Evolutionary conservation across 2,888 invertebrate species (phyloP).

Genomic region (Coleophora deauratella): DNA sequence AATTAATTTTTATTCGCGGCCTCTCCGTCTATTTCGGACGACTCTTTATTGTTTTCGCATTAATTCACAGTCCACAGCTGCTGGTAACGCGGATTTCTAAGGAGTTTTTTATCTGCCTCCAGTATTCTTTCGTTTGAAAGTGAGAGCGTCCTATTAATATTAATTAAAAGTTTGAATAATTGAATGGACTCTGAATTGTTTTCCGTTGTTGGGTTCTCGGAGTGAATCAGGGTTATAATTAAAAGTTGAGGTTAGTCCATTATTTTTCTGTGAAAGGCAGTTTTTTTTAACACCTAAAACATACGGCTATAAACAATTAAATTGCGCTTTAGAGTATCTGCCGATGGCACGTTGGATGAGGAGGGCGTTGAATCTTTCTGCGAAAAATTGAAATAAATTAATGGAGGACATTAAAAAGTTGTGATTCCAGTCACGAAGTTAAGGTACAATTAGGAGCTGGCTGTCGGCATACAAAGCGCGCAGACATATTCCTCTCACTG

Average conservation of each 20-base stretch:
- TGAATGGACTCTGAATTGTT: constrained; percentile 68
- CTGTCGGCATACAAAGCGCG: constrained; percentile 54
- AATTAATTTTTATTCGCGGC: constrained; percentile 57
- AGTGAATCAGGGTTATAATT: constrained; percentile 62
- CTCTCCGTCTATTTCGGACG: constrained; percentile 56
- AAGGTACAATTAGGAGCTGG: constrained; percentile 55
- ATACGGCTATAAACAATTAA: background rate
- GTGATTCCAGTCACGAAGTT: constrained; percentile 52
- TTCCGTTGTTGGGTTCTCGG: constrained; percentile 55
- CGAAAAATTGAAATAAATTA: constrained; percentile 7
- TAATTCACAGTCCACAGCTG: constrained; percentile 70
- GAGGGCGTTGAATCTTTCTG: too few species aligned
- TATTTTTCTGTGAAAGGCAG: constrained; percentile 56
- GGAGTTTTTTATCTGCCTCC: constrained; percentile 67
- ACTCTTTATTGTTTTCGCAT: constrained; percentile 69
- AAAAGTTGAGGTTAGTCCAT: constrained; percentile 53
- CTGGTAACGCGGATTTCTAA: constrained; percentile 65
- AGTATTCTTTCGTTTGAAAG: constrained; percentile 68
- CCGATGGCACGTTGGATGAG: too few species aligned
- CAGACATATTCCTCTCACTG: constrained; percentile 41
- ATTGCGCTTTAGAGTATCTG: too few species aligned
- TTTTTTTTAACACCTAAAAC: constrained; percentile 27
- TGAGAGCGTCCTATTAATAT: constrained; percentile 70
- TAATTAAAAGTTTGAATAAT: constrained; percentile 74
- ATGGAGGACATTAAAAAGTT: constrained; percentile 5